Base-by-base conservation (phyloP, 2,113 vertebrate genomes). In the Jacana jacana region DNA sequence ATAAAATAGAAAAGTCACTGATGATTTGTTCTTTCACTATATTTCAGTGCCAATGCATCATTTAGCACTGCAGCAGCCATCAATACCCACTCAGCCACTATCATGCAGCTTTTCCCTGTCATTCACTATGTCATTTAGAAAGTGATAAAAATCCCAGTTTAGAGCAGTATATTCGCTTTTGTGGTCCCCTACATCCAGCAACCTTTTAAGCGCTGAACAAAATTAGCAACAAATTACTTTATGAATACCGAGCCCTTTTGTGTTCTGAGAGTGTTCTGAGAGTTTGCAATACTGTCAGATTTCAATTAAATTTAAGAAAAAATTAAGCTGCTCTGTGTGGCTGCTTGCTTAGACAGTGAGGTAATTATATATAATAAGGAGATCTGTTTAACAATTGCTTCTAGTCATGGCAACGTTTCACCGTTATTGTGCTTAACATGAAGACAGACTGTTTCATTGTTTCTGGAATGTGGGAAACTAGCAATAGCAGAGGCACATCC, bases 61-160 rank as follows among this genome's bases (percentile, higher is more conserved):
- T 96, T 93, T 95, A 97, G 94, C 40, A 2, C 93, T 81, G 81
- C 82, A 93, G 89, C 96, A 97, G 96, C 90, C 94, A 95, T 98
- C 97, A 97, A 90, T 98, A 97, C 94, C 91, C 96, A 84, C 88
- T 95, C 97, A 97, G 94, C 83, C 96, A 96, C 97, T 95, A 95
- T 95, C 89, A 30, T 92, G 95, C 86, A 95, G 96, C 95, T 97
- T 97, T 97, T 96, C 91, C 81, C 88, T 96, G 97, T 97, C 97
- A 97, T 97, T 98, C 97, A 97, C 94, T 93, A 61, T 94, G 92
- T 97, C 96, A 95, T 97, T 98, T 97, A 97, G 96, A 97, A 98
- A 97, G 95, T 95, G 97, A 96, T 96, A 97, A 98, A 98, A 96
- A 93, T 93, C 84, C 86, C 81, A 93, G 97, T 95, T 97, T 94